phyloP scores from a whole-genome alignment of 37 sponge, comb jelly and placozoan genomes.

The Haliclona indistincta region DNA sequence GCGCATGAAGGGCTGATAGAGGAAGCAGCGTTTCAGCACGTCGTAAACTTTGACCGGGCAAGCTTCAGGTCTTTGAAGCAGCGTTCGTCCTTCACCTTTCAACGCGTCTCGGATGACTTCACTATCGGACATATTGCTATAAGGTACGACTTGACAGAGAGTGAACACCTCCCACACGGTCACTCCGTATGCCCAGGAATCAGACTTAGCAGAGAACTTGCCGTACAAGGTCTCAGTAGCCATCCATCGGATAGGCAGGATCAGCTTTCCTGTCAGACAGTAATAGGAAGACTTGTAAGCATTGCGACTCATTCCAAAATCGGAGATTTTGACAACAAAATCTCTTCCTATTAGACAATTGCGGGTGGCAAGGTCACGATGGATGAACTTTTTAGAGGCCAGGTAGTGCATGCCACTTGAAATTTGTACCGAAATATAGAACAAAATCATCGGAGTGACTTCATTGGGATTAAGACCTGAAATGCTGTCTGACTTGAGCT shows the following conservation, averaged over 20 bases:
- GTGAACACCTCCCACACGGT: slow-evolving; percentile 81
- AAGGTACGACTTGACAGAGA: slow-evolving; percentile 64
- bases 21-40: slow-evolving; percentile 63
- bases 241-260: slow-evolving; percentile 87
- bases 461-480: slow-evolving; percentile 15
- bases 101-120: slow-evolving; percentile 74
- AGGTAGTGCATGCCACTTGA: slow-evolving; percentile 89
- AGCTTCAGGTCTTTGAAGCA: slow-evolving; percentile 33
- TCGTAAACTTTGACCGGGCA: slow-evolving; percentile 59
- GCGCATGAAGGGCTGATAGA: slow-evolving; percentile 46
- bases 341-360: slow-evolving; percentile 85
- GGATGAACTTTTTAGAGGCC: slow-evolving; percentile 66
- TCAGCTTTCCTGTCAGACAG: slow-evolving; percentile 46
- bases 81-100: slow-evolving; percentile 36
- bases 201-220: slow-evolving; percentile 81
- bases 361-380: slow-evolving; percentile 83
- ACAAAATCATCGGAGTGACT: slow-evolving; percentile 51
- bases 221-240: slow-evolving; percentile 83
- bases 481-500: slow-evolving; percentile 29
- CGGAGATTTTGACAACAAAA: slow-evolving; percentile 82
- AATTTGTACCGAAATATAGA: slow-evolving; percentile 80
- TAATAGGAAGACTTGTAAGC: slow-evolving; percentile 72
- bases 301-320: slow-evolving; percentile 90
- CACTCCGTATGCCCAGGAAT: slow-evolving; percentile 84
- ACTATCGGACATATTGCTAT: slow-evolving; percentile 59